Evolutionary conservation across 2,797 vertebrate species (phyloP).

Genomic region (Mycteria americana): DNA sequence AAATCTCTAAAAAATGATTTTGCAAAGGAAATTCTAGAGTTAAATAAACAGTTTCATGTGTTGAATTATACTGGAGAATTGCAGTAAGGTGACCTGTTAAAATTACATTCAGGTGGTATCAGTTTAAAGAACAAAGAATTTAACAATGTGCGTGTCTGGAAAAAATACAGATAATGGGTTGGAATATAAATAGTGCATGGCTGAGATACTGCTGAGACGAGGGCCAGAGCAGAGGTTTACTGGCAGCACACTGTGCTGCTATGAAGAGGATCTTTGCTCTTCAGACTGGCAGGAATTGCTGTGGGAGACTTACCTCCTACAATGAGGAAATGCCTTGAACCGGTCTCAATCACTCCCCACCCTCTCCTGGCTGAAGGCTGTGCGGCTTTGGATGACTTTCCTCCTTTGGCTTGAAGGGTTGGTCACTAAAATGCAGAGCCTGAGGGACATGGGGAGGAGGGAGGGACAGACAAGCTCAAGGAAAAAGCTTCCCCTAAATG

Average conservation of each 20-base stretch:
- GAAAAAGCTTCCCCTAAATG: background rate
- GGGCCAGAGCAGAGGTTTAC: background rate
- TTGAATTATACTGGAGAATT: background rate
- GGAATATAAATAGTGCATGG: background rate
- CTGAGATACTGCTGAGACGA: background rate
- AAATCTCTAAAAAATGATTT: background rate
- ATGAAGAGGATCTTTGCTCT: background rate
- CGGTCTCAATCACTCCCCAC: background rate
- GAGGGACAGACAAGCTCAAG: background rate
- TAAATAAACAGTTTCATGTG: background rate
- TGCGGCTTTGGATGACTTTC: background rate
- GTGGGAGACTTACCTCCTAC: background rate
- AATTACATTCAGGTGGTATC: background rate
- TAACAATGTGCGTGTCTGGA: background rate
- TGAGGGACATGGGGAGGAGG: background rate
- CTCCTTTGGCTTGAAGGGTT: background rate
- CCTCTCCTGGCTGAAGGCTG: background rate
- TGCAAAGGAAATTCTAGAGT: background rate
- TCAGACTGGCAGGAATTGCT: background rate
- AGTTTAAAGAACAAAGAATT: background rate
- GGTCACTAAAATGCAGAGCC: background rate
- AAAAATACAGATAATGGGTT: background rate
- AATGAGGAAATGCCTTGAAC: background rate
- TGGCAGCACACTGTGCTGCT: slow-evolving; percentile 8
- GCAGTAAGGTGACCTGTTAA: background rate